phyloP scores from a whole-genome alignment of 2,113 vertebrate species.

The Mesitornis unicolor region DNA sequence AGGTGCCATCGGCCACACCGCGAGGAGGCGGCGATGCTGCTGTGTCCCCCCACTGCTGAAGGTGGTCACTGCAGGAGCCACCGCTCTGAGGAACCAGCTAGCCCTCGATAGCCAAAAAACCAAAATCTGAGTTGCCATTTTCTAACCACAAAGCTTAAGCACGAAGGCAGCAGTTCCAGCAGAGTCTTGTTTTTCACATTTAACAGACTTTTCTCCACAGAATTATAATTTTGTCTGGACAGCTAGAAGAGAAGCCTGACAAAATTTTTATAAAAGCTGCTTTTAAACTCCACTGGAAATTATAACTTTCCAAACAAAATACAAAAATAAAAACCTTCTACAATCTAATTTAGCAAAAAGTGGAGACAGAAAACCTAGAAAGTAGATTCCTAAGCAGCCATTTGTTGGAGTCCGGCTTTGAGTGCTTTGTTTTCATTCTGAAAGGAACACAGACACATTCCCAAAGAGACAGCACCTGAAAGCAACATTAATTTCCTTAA shows the following conservation, averaged over 20 bases:
- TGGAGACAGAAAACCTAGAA: neutral
- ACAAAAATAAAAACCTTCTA: neutral
- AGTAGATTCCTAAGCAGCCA: neutral
- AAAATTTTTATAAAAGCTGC: neutral
- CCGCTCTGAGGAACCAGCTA: neutral
- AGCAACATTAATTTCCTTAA: neutral
- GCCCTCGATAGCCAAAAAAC: neutral
- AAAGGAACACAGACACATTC: neutral
- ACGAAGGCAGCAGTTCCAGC: neutral
- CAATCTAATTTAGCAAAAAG: neutral
- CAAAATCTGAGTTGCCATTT: neutral
- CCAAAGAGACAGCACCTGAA: neutral
- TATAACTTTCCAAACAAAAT: neutral
- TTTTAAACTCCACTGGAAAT: neutral
- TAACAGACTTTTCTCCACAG: neutral
- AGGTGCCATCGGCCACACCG: neutral
- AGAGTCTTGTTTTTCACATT: neutral
- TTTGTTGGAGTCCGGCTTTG: neutral
- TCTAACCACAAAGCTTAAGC: neutral
- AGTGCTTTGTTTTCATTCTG: neutral
- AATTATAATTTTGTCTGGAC: neutral
- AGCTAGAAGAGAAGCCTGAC: neutral
- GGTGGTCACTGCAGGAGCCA: neutral
- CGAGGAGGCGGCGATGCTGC: neutral
- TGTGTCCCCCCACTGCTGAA: no score